Conservation (phyloP, 2,888 invertebrate genomes). For the Clitarchus hookeri region DNA sequence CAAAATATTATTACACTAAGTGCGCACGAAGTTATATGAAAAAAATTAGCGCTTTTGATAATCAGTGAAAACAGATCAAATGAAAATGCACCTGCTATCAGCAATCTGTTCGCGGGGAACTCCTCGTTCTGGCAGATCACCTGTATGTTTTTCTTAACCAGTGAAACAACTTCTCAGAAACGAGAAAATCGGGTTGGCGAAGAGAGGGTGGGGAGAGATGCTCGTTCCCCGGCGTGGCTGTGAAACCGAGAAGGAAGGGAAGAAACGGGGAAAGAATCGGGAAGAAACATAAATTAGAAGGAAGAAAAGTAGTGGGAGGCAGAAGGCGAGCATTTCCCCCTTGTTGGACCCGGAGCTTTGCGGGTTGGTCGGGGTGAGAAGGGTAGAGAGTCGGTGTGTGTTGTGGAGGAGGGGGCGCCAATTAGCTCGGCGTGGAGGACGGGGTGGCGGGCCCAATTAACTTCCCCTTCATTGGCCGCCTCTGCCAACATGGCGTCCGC, state of each 20-base stretch:
- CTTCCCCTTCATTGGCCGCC: background rate
- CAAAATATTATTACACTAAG: no score
- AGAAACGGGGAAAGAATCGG: conserved; percentile 34
- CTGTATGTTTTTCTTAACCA: no score
- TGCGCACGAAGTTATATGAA: no score
- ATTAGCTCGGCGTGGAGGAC: background rate
- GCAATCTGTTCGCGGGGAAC: no score
- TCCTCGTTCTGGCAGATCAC: no score
- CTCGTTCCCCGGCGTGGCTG: conserved; percentile 30
- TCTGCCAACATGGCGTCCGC: conserved; percentile 7
- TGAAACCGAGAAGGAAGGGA: conserved; percentile 34
- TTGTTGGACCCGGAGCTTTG: conserved; percentile 20
- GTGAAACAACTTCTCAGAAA: background rate
- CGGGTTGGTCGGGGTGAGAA: background rate
- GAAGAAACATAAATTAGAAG: conserved; percentile 43
- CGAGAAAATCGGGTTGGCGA: background rate
- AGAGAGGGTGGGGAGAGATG: background rate
- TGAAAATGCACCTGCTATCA: no score
- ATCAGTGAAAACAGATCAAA: no score
- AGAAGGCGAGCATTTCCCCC: conserved; percentile 44
- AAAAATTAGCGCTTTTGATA: no score
- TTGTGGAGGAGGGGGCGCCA: background rate
- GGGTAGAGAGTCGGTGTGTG: background rate
- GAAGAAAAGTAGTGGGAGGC: conserved; percentile 47
- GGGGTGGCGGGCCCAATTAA: background rate